Evolutionary conservation across 2,888 invertebrate species (phyloP), one percentile per base, ranked within the genome.

Genomic region (Penaeus monodon): DNA sequence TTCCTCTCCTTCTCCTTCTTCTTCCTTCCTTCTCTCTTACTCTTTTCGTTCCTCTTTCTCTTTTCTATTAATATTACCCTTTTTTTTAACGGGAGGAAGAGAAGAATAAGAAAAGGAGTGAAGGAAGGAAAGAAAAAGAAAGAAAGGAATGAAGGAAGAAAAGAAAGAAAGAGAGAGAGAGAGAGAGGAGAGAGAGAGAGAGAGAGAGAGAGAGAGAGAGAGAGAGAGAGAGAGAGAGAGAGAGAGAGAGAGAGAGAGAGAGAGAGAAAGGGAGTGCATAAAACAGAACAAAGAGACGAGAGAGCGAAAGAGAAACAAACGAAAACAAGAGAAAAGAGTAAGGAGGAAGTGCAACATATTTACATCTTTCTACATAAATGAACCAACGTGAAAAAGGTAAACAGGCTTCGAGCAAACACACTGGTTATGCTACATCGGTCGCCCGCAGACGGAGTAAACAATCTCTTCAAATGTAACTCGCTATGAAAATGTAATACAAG

Each of bases 261-360:
- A 73, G 73, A 73, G 73, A n/a, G 33, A 29, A 12, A n/a, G n/a
- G n/a, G n/a, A n/a, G n/a, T n/a, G n/a, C n/a, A n/a, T n/a, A n/a
- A n/a, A n/a, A n/a, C n/a, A n/a, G n/a, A n/a, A n/a, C n/a, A n/a
- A n/a, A n/a, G n/a, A n/a, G n/a, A n/a, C n/a, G 33, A 64, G 64
- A 64, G 65, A 64, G 79, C 33, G 73, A 73, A 33, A 73, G 73
- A n/a, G 33, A 29, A n/a, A n/a, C n/a, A n/a, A n/a, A n/a, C n/a
- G n/a, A n/a, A n/a, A n/a, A n/a, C n/a, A n/a, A n/a, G n/a, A n/a
- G n/a, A n/a, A n/a, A n/a, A n/a, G n/a, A n/a, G n/a, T n/a, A n/a
- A n/a, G 33, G 38, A 44, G 8, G 38, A 8, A 44, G 38, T 44
- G 7, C 38, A 44, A 44, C 38, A 44, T 7, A 44, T 44, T 44